Percentiles rank a stretch among this genome's conserved stretches.
phyloP scores from a whole-genome alignment of 2,888 invertebrate species.

The Orchesellides sinensis region DNA sequence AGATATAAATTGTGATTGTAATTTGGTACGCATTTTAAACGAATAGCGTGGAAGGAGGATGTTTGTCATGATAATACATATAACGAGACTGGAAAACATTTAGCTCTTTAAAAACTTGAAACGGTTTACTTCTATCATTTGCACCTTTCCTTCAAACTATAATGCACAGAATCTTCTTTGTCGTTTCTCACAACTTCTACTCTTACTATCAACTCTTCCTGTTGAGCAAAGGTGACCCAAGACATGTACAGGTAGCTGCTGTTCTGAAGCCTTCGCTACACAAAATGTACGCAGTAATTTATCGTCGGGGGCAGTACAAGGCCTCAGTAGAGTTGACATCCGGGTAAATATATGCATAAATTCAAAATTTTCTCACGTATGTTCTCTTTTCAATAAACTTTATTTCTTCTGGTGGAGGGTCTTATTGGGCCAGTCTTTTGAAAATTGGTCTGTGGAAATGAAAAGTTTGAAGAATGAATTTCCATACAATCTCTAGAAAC shows the following conservation, averaged over 20 bases:
- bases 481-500: constrained; percentile 38
- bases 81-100: too few relatives aligned
- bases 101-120: too few relatives aligned
- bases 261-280: neutral
- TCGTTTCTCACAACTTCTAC: neutral
- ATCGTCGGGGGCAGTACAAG: constrained; percentile 31
- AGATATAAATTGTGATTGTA: too few relatives aligned
- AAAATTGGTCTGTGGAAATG: neutral
- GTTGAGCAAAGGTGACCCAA: neutral
- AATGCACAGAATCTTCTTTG: neutral
- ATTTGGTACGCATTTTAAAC: too few relatives aligned
- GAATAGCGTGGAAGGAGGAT: too few relatives aligned
- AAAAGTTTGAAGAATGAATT: neutral
- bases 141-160: neutral
- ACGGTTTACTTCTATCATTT: neutral
- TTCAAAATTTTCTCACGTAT: constrained; percentile 6
- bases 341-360: constrained; percentile 33
- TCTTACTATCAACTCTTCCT: neutral
- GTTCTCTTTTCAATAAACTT: neutral
- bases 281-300: constrained; percentile 12
- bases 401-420: constrained; percentile 37
- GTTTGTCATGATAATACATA: too few relatives aligned
- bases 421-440: neutral
- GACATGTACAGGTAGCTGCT: neutral
- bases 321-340: constrained; percentile 24